Base-by-base conservation (phyloP, 2,113 vertebrate genomes). In the Grus americana region DNA sequence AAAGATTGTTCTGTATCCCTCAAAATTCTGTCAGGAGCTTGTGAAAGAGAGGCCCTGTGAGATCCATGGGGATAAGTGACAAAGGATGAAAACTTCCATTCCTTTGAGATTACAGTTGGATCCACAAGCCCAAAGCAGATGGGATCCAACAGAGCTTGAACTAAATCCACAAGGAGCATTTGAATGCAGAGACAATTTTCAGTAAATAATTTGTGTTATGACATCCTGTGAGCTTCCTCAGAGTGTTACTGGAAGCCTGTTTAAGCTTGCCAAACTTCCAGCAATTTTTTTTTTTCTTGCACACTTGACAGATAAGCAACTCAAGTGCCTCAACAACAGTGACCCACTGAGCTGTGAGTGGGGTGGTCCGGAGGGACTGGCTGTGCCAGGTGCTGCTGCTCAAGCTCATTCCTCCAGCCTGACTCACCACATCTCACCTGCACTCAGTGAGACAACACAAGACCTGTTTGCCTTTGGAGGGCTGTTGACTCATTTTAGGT, bases 171-270 rank as follows among this genome's bases (percentile, higher is more conserved):
- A n/a, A 93, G 62, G 46, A 89, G 49, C 49, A 10, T 81, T 75
- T 68, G 76, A 93, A 91, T 7, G 27, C 75, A 0, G 26, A 92
- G 63, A 83, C 34, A 46, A 72, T 86, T 97, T 95, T 94, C 93
- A 89, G 93, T 97, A 96, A 96, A 90, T 90, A 65, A 86, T 92
- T 90, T 2, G 6, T 65, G 34, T 83, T 92, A 40, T 96, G 90
- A 96, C 92, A 96, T 92, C 90, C 86, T 92, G 59, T 84, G 86
- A 92, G 90, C 65, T 95, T 92, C 86, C 88, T 92, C 46, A 30
- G 66, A 90, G 71, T 40, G 47, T 97, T 96, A 95, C 96, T 95
- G 96, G 96, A 97, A 96, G 83, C 83, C 40, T 87, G 68, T 70
- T 83, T 52, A 62, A 29, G 59, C 83, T 71, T 92, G 96, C 86